phyloP scores from a whole-genome alignment of 2,888 invertebrate species.

The Halictus ligatus region DNA sequence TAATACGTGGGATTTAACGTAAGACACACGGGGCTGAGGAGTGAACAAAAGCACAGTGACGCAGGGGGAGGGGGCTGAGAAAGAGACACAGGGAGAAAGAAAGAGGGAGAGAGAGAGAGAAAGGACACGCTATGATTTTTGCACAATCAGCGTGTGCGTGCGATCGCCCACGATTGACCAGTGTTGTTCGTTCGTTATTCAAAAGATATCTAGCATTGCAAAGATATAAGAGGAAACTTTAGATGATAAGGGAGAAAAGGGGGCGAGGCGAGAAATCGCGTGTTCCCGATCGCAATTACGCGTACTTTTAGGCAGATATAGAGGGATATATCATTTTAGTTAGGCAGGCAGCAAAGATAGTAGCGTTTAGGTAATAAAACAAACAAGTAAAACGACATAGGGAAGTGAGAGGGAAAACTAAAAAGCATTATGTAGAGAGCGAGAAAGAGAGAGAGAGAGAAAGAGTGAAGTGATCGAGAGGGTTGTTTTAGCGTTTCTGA shows the following conservation, averaged over 20 bases:
- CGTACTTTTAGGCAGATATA: constrained; percentile 66
- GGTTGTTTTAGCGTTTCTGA: constrained; percentile 25
- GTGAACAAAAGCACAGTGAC: background rate
- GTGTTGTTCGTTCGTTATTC: constrained; percentile 74
- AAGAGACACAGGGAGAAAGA: background rate
- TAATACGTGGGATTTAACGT: constrained; percentile 49
- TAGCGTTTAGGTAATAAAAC: constrained; percentile 49
- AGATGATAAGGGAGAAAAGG: constrained; percentile 53
- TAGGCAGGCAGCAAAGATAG: constrained; percentile 71
- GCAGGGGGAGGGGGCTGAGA: background rate
- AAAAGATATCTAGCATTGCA: constrained; percentile 72
- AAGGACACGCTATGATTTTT: constrained; percentile 24
- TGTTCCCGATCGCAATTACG: constrained; percentile 50
- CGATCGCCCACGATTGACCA: constrained; percentile 68
- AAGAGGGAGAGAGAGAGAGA: background rate
- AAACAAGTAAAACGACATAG: constrained; percentile 27
- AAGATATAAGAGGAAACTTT: constrained; percentile 64
- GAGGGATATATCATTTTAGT: constrained; percentile 68
- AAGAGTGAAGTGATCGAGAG: background rate
- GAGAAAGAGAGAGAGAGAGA: background rate
- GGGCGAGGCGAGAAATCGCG: constrained; percentile 29
- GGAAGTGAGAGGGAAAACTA: constrained; percentile 9
- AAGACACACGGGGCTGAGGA: background rate
- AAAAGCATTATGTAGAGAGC: constrained; percentile 5
- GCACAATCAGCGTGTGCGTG: constrained; percentile 20